phyloP scores from a whole-genome alignment of 2,888 invertebrate species.

The Nesidiocoris tenuis region DNA sequence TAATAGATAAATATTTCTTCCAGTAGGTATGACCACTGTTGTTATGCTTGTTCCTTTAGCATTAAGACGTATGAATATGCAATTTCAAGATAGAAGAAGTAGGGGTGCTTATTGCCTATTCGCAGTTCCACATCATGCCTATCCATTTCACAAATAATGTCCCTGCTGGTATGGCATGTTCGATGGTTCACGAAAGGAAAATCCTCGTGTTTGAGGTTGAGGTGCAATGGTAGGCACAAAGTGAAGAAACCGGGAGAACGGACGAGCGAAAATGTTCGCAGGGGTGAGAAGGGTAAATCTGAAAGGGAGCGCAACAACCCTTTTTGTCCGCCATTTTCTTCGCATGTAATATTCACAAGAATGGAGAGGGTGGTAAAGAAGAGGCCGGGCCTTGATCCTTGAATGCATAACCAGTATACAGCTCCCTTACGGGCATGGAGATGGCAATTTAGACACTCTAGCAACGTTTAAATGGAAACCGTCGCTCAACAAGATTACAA shows the following conservation, averaged over 20 bases:
- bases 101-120: no score
- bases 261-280: not conserved
- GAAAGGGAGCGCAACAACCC: not conserved
- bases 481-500: constrained; percentile 32
- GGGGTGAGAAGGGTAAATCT: not conserved
- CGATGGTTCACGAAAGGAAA: not conserved
- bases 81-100: no score
- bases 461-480: constrained; percentile 25
- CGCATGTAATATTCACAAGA: constrained; percentile 30
- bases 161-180: not conserved
- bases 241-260: not conserved
- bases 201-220: not conserved
- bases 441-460: constrained; percentile 29
- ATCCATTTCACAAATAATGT: no score
- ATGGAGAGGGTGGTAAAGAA: not conserved
- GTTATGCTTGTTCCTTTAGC: no score
- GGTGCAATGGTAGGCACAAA: not conserved
- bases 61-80: no score
- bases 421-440: constrained; percentile 10
- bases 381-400: constrained; percentile 6
- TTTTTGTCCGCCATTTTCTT: not conserved
- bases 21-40: no score
- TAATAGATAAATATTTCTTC: no score
- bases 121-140: no score
- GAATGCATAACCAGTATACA: constrained; percentile 15